A percentile compares a stretch with the other conserved stretches of the same genome.
Evolutionary conservation across 2,888 invertebrate species (phyloP).

Genomic region (Minunthozetes semirufus): DNA sequence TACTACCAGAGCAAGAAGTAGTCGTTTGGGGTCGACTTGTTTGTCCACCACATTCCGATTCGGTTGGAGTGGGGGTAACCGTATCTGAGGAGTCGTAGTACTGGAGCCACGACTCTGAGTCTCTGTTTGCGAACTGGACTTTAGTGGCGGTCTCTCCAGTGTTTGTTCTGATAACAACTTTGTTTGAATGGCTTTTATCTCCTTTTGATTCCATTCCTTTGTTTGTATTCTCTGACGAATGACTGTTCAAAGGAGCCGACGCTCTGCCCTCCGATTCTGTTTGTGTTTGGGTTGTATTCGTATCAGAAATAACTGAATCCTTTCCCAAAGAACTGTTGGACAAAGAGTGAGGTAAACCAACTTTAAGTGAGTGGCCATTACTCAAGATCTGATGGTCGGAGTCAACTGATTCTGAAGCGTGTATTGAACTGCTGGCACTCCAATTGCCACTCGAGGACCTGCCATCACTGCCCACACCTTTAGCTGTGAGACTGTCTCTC

Average conservation of each 20-base stretch:
- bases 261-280: not conserved
- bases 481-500: constrained; percentile 52
- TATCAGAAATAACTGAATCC: constrained; percentile 47
- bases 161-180: constrained; percentile 24
- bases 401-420: constrained; percentile 54
- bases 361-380: constrained; percentile 50
- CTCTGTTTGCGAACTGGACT: constrained; percentile 34
- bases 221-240: not conserved
- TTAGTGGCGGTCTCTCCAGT: not conserved
- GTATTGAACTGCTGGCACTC: constrained; percentile 68
- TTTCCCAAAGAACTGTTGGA: constrained; percentile 49
- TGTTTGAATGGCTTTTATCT: not conserved
- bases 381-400: constrained; percentile 48
- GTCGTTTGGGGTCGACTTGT: not conserved
- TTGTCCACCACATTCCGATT: not conserved
- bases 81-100: constrained; percentile 30
- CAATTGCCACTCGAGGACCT: constrained; percentile 89
- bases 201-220: not conserved
- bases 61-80: constrained; percentile 27
- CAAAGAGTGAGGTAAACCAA: constrained; percentile 22
- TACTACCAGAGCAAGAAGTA: constrained; percentile 1
- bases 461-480: constrained; percentile 42
- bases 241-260: not conserved
- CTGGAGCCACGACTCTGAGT: constrained; percentile 37
- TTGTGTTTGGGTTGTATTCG: constrained; percentile 14